phyloP scores from a whole-genome alignment of 1,140 invertebrate genomes.

The Orchestia grillus region DNA sequence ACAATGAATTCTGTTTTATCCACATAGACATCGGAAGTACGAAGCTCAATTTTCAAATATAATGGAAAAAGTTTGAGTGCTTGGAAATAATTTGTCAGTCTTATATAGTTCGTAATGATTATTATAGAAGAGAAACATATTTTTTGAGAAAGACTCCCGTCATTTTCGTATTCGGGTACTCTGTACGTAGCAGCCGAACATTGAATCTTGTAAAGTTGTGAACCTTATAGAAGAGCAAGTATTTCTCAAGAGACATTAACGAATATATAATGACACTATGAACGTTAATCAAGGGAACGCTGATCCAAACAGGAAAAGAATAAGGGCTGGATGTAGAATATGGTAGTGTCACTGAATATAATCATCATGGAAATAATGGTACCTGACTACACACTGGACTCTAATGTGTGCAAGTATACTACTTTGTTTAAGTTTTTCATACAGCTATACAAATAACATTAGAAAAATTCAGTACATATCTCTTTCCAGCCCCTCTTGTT shows the following conservation, averaged over 20 bases:
- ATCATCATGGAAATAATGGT: neutral
- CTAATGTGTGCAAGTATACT: neutral
- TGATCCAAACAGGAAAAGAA: neutral
- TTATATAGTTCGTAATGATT: neutral
- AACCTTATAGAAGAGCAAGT: neutral
- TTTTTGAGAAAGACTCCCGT: neutral
- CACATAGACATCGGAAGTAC: neutral
- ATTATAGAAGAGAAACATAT: neutral
- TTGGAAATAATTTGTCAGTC: neutral
- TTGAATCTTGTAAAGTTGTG: neutral
- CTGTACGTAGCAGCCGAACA: neutral
- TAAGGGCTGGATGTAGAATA: neutral
- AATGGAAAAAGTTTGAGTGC: neutral
- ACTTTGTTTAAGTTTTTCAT: neutral
- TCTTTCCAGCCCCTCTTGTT: neutral
- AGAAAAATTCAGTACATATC: neutral
- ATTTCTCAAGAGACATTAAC: neutral
- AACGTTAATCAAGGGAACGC: neutral
- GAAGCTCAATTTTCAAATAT: neutral
- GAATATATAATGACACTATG: neutral
- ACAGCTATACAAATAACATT: neutral
- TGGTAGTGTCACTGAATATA: too few species aligned
- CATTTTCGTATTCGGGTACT: neutral
- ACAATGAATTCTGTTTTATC: neutral
- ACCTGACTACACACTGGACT: neutral